Evolutionary conservation across 2,797 vertebrate genomes (phyloP).

Genomic region (Ptychadena robeensis): DNA sequence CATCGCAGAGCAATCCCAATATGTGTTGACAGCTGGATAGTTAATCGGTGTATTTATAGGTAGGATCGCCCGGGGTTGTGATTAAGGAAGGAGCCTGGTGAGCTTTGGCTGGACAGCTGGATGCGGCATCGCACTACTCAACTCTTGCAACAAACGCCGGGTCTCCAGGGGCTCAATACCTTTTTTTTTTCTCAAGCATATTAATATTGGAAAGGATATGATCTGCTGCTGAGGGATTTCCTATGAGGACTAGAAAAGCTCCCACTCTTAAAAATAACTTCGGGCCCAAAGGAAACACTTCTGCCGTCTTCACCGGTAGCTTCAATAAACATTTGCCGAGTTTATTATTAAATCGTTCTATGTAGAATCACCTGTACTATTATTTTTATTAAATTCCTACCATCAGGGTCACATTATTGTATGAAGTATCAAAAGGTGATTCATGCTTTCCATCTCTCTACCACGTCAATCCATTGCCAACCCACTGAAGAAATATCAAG

Average conservation of each 20-base stretch:
- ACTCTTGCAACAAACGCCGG: background rate
- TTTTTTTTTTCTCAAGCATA: background rate
- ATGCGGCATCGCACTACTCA: background rate
- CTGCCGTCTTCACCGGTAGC: background rate
- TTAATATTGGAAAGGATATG: background rate
- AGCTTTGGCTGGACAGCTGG: constrained; percentile 1
- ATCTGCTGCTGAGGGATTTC: constrained; percentile 1
- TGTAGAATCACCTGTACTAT: background rate
- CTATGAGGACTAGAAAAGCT: background rate
- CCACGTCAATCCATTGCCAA: no score
- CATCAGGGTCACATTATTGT: background rate
- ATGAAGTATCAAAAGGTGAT: background rate
- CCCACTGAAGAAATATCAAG: no score
- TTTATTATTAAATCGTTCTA: background rate
- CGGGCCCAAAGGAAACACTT: background rate
- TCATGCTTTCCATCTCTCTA: no score
- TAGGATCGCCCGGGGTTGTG: constrained; percentile 24
- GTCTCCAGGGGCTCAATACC: background rate
- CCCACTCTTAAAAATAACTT: background rate
- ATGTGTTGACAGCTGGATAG: background rate
- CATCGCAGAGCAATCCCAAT: background rate
- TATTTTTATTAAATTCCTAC: background rate
- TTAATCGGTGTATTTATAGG: constrained; percentile 11
- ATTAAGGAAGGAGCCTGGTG: background rate
- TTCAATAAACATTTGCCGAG: background rate